Base-by-base conservation (phyloP, 2,888 invertebrate genomes). In the Tetragnatha montana region DNA sequence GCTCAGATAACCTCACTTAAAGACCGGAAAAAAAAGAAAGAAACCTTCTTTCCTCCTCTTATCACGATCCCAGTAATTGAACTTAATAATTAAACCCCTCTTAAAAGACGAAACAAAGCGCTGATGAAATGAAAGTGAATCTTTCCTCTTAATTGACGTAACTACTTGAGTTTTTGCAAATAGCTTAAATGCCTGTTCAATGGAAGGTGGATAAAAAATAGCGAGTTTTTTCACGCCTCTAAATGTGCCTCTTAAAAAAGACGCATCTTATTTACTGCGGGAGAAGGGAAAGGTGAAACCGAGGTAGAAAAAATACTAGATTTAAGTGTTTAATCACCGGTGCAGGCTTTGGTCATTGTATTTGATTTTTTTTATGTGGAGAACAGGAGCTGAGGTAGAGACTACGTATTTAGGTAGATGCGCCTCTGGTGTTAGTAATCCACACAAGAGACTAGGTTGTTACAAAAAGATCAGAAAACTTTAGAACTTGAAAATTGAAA, bases 41-140 rank as follows among this genome's bases (percentile, higher is more conserved):
- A 69, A 35, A 35, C 14, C 81, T 51, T 50, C 60, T 82, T 81
- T 70, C 49, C 14, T 51, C 51, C 49, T 35, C 81, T 73, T 73
- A 82, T 73, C 81, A 71, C 50, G 50, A 35, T 51, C 51, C 22
- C 49, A 50, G 71, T 82, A 73, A 82, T 82, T 82, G 81, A 73
- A 82, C 73, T 82, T 82, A 82, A 82, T 82, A 82, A 82, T 82
- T 82, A 82, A 82, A 82, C 73, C 71, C 73, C 73, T 51, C 71
- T 82, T 82, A 73, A 73, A 21, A 82, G 22, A 71, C 22, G 81
- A 82, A 81, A 82, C 73, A 73, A 71, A 82, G 73, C 73, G 22
- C 21, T 50, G 70, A 81, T 81, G 70, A 70, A 81, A 35, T 81
- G 81, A 81, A 81, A 81, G 70, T 47, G 70, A 70, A 81, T 81